phyloP scores from a whole-genome alignment of 2,797 vertebrate genomes.

The Enteromius radiatus region DNA sequence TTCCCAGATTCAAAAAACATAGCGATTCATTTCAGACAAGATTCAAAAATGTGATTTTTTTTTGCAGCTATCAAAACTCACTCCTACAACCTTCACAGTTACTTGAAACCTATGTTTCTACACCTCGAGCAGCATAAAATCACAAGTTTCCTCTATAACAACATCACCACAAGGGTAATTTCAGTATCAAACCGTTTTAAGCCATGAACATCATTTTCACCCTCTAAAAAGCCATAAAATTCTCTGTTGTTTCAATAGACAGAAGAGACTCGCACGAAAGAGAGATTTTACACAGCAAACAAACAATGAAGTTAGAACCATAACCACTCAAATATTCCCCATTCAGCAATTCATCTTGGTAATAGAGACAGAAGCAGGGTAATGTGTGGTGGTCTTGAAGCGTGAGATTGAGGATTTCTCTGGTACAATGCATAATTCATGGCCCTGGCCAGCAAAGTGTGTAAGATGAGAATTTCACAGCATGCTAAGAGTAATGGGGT shows the following conservation, averaged over 20 bases:
- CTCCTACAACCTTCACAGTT: conserved; percentile 25
- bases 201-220: conserved; percentile 73
- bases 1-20: neutral
- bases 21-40: neutral
- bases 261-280: conserved; percentile 71
- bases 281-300: conserved; percentile 84
- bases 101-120: conserved; percentile 1
- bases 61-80: neutral
- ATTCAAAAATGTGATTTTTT: neutral
- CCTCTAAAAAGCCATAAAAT: conserved; percentile 73
- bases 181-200: conserved; percentile 79
- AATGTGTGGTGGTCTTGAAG: conserved; percentile 97
- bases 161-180: conserved; percentile 72
- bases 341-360: conserved; percentile 97
- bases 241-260: conserved; percentile 74
- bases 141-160: neutral
- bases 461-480: conserved; percentile 99
- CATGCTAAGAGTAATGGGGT: conserved; percentile 92
- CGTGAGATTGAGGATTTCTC: conserved; percentile 95
- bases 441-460: conserved; percentile 97
- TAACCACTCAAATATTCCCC: conserved; percentile 91
- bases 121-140: neutral
- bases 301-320: conserved; percentile 93
- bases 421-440: conserved; percentile 99
- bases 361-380: conserved; percentile 98